Base-by-base conservation (phyloP, 2,113 vertebrate species). In the Archocentrus centrarchus region DNA sequence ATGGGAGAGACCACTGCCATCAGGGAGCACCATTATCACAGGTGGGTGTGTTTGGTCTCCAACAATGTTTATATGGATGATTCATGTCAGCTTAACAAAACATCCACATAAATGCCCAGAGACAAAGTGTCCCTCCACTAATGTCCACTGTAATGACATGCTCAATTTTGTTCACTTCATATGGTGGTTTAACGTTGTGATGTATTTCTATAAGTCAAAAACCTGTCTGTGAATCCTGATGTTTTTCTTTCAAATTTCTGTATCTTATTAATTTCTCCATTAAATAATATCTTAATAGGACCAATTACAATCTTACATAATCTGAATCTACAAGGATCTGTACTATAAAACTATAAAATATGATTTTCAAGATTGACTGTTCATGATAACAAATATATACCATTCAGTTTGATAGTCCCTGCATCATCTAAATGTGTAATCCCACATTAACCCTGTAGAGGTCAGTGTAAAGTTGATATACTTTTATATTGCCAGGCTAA, bases 361-460 rank as follows among this genome's bases (percentile, higher is more conserved):
- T 70, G 17, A 70, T 53, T 20, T 11, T 0, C 14, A 32, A 70
- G 24, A 30, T 32, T 53, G 20, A 73, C 10, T 53, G 17, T 20
- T 73, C 41, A 11, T 30, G 22, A 50, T 68, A 68, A 1, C 10
- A 41, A 44, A 11, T 70, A 17, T 70, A 17, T 32, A 53, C 44
- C 17, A 32, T 53, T 53, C 44, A 70, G 44, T 18, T 53, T 13
- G 66, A 70, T 30, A 53, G 22, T 44, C 47, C 24, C 22, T 70
- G 37, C 3, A 14, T 59, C 18, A 50, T 53, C 22, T 13, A 53
- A 32, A 53, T 5, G 9, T 30, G 90, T 59, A 86, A 27, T 86
- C 27, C 76, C 20, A 18, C 11, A 20, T 75, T 10, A 32, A 35
- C 15, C 87, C 92, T 64, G 78, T 24, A 92, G 90, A 88, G 87